A percentile compares a stretch with the other conserved stretches of the same genome.
Evolutionary conservation across 2,888 invertebrate species (phyloP).

Genomic region (Cepaea hortensis): DNA sequence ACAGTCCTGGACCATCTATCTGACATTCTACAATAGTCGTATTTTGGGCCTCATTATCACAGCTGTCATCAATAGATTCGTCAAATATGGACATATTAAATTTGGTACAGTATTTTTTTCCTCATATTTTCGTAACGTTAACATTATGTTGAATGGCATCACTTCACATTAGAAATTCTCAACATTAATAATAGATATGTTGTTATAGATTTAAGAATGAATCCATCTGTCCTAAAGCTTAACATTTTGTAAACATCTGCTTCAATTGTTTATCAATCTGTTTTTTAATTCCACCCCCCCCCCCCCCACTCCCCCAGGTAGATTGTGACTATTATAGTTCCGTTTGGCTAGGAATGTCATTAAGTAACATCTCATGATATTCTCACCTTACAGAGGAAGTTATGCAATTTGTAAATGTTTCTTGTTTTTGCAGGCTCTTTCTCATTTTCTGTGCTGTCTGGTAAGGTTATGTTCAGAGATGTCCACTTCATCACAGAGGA

Average conservation of each 20-base stretch:
- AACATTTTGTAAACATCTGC: too few relatives aligned
- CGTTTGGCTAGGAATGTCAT: too few relatives aligned
- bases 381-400: neutral
- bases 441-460: conserved; percentile 94
- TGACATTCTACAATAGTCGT: conserved; percentile 95
- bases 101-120: conserved; percentile 78
- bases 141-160: neutral
- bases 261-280: too few relatives aligned
- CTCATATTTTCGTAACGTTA: neutral
- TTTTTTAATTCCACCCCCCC: too few relatives aligned
- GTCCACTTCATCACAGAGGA: conserved; percentile 95
- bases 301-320: too few relatives aligned
- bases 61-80: conserved; percentile 89
- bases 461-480: conserved; percentile 98
- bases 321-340: too few relatives aligned
- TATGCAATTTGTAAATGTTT: neutral
- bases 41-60: conserved; percentile 93
- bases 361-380: neutral
- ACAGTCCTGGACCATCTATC: conserved; percentile 93
- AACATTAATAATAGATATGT: too few relatives aligned
- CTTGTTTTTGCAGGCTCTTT: conserved; percentile 86
- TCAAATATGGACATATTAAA: conserved; percentile 89
- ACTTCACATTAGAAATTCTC: too few relatives aligned
- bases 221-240: too few relatives aligned
- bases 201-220: too few relatives aligned